These are phyloP conservation scores for Sanderia malayensis DNA, from an alignment of 30 jellyfish, hydroid and myxozoan genomes.

Conservation along the genomic window DNA sequence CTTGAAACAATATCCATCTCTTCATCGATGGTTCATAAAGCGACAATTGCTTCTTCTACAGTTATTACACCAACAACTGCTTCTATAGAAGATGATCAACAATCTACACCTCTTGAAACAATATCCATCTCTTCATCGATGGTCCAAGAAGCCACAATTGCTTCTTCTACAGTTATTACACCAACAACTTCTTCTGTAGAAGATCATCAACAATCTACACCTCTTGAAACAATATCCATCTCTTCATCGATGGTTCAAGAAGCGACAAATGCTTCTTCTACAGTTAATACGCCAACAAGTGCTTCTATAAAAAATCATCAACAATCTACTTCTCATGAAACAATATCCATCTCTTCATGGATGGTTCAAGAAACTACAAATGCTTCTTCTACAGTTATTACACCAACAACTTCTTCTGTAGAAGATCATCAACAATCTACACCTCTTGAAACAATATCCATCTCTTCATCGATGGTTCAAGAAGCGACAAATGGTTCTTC, in stretches of 20 bases:
- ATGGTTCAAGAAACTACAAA: not conserved
- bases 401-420: not conserved
- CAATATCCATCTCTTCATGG: not conserved
- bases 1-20: not conserved
- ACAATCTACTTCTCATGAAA: not conserved
- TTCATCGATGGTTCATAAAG: not conserved
- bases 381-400: not conserved
- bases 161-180: not conserved
- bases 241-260: not conserved
- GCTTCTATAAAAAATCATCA: not conserved
- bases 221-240: not conserved
- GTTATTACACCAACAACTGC: not conserved
- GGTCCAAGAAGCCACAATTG: not conserved
- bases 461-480: not conserved
- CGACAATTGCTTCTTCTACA: not conserved
- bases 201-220: not conserved
- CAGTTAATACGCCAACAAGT: not conserved
- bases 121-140: not conserved
- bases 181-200: not conserved
- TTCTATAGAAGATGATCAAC: not conserved
- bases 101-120: not conserved
- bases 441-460: not conserved
- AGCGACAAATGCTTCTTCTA: not conserved
- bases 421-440: not conserved
- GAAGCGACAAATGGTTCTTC: not conserved